Evolutionary conservation across 1,140 invertebrate genomes (phyloP), one percentile per base, ranked within the genome.

Genomic region (Lepeophtheirus salmonis): DNA sequence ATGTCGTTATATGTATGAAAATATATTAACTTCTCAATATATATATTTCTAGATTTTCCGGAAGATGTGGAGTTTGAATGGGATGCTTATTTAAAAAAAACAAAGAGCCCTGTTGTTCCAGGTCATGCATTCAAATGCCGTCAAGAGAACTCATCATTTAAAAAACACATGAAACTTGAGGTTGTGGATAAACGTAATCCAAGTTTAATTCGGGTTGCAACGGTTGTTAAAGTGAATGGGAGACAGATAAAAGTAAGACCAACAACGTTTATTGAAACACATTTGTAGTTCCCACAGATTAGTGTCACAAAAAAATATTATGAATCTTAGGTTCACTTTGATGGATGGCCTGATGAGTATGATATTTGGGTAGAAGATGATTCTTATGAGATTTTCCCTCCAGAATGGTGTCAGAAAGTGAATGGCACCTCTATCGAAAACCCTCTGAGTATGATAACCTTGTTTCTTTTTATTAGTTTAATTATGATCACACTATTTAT

Each of bases 291-390:
- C n/a, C n/a, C n/a, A n/a, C n/a, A n/a, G n/a, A n/a, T 54, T n/a
- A 21, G 23, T 16, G n/a, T 54, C 21, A n/a, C 20, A 20, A 54
- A 24, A 16, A 54, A 16, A 20, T 54, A 24, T 54, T 3, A 16
- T 23, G 2, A 3, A 14, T 20, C 22, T 54, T 54, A 83, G 67
- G 80, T 96, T 56, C 80, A 86, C 67, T 90, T 92, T 72, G 89
- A 94, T 72, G 89, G 89, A 10, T 95, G 89, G 86, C 80, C 82
- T 1, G 78, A 81, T 64, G 78, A 80, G 62, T 86, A 89, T 70
- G 82, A 84, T 63, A 89, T 83, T 69, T 92, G 86, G 86, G 72
- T 91, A 63, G 83, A 90, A 68, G 88, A 92, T 69, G 86, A 94
- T 72, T 86, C 80, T 63, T 77, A 83, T 0, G 85, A 71, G 92